Evolutionary conservation across 1,140 invertebrate genomes (phyloP).

Genomic region (Gryon sp.): DNA sequence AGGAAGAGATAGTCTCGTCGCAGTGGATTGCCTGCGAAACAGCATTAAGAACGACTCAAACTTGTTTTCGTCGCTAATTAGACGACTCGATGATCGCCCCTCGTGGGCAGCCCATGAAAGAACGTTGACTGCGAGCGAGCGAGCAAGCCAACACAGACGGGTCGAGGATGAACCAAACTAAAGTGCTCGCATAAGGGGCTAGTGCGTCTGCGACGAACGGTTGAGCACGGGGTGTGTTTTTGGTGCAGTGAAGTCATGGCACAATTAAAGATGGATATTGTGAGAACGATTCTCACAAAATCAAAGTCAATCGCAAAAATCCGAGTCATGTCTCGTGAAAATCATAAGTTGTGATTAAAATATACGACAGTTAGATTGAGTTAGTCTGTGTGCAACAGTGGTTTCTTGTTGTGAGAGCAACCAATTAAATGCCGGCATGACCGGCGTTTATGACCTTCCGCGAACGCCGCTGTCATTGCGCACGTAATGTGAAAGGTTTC

Average conservation of each 20-base stretch:
- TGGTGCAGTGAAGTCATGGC: constrained; percentile 66
- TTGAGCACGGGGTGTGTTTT: constrained; percentile 76
- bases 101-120: constrained; percentile 74
- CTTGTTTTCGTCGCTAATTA: constrained; percentile 81
- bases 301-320: no score
- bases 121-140: constrained; percentile 67
- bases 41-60: constrained; percentile 76
- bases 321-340: not conserved
- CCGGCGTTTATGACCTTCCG: constrained; percentile 40
- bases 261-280: no score
- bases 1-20: constrained; percentile 40
- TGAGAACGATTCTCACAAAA: not conserved
- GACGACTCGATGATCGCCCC: constrained; percentile 79
- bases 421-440: constrained; percentile 31
- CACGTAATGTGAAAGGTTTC: constrained; percentile 20
- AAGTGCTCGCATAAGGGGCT: constrained; percentile 65
- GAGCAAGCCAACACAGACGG: no score
- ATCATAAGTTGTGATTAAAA: not conserved
- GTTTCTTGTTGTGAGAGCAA: constrained; percentile 29
- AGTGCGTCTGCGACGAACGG: constrained; percentile 75
- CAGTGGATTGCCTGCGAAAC: constrained; percentile 52
- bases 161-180: constrained; percentile 44
- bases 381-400: constrained; percentile 33
- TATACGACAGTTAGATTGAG: not conserved
- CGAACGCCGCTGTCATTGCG: constrained; percentile 2